Conservation (phyloP, 1,140 invertebrate species). For the Psix sp. region DNA sequence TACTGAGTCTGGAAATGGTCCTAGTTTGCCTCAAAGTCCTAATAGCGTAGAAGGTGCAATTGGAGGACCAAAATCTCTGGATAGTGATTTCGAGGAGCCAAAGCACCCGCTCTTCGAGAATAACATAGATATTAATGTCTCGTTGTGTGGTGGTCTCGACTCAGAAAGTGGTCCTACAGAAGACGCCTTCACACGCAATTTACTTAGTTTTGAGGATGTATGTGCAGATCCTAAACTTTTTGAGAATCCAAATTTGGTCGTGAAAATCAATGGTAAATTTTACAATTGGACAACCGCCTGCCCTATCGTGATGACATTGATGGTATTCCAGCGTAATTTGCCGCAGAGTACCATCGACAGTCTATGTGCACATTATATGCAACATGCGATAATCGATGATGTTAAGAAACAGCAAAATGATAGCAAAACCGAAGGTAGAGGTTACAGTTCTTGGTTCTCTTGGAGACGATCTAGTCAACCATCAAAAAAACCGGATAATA, state of each 20-base stretch:
- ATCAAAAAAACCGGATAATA: conserved; percentile 64
- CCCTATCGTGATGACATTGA: conserved; percentile 89
- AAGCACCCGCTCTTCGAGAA: conserved; percentile 80
- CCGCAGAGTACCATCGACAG: conserved; percentile 77
- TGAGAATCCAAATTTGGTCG: conserved; percentile 90
- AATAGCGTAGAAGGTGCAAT: conserved; percentile 89
- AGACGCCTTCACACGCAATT: conserved; percentile 84
- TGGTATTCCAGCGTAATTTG: conserved; percentile 89
- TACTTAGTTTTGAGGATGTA: conserved; percentile 90
- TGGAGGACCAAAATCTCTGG: conserved; percentile 82
- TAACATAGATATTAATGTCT: conserved; percentile 83
- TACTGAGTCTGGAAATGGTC: conserved; percentile 95
- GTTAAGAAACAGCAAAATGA: conserved; percentile 65
- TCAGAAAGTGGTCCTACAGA: conserved; percentile 79
- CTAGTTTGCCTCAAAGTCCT: conserved; percentile 94
- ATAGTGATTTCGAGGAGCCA: conserved; percentile 88
- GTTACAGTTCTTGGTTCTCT: conserved; percentile 80
- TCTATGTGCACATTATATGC: conserved; percentile 74
- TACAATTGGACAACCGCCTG: conserved; percentile 93
- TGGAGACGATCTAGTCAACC: conserved; percentile 77
- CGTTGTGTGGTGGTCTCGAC: conserved; percentile 87
- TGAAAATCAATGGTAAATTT: conserved; percentile 91
- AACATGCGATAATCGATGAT: conserved; percentile 65
- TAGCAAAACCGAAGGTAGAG: conserved; percentile 68
- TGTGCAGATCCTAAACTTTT: conserved; percentile 87